These are phyloP conservation scores for Steinernema hermaphroditum DNA, from an alignment of 2,888 invertebrate genomes.

Conservation along the genomic window DNA sequence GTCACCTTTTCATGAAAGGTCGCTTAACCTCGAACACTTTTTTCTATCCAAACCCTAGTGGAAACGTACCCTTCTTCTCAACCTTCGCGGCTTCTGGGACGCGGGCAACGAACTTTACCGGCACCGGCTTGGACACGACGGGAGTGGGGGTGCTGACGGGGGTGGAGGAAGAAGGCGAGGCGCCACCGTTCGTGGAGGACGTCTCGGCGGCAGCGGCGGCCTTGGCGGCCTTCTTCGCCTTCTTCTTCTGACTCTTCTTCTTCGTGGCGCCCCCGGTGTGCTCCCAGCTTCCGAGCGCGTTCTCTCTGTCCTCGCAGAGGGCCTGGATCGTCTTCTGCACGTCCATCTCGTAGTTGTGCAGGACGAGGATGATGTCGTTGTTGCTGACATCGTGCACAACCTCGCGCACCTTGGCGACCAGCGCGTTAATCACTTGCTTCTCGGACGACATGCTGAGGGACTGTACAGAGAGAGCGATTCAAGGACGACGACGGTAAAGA, in stretches of 20 bases:
- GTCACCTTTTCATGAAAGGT: no score
- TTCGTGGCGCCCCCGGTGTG: conserved; percentile 45
- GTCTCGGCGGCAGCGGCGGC: conserved; percentile 10
- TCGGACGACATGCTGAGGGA: conserved; percentile 49
- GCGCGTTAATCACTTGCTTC: conserved; percentile 58
- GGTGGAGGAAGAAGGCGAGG: neutral
- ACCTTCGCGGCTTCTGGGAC: conserved; percentile 30
- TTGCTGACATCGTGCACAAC: conserved; percentile 67
- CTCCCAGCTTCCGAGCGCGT: conserved; percentile 63
- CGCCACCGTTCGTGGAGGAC: conserved; percentile 20
- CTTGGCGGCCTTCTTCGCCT: conserved; percentile 41
- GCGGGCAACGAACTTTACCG: conserved; percentile 37
- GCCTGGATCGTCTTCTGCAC: conserved; percentile 69
- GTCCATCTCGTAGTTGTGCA: conserved; percentile 69
- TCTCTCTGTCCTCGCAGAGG: conserved; percentile 68
- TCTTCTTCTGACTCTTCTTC: conserved; percentile 60
- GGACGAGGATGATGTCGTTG: conserved; percentile 68
- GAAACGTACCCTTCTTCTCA: conserved; percentile 31
- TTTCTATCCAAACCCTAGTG: no score
- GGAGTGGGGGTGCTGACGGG: conserved; percentile 31
- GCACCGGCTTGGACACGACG: conserved; percentile 37
- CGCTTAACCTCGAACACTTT: no score
- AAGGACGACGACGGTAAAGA: conserved; percentile 1
- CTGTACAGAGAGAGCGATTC: neutral
- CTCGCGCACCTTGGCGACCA: conserved; percentile 67